Percentiles rank a stretch among this genome's conserved stretches.
phyloP scores from a whole-genome alignment of 2,113 vertebrate genomes.

The Toxotes jaculatrix region DNA sequence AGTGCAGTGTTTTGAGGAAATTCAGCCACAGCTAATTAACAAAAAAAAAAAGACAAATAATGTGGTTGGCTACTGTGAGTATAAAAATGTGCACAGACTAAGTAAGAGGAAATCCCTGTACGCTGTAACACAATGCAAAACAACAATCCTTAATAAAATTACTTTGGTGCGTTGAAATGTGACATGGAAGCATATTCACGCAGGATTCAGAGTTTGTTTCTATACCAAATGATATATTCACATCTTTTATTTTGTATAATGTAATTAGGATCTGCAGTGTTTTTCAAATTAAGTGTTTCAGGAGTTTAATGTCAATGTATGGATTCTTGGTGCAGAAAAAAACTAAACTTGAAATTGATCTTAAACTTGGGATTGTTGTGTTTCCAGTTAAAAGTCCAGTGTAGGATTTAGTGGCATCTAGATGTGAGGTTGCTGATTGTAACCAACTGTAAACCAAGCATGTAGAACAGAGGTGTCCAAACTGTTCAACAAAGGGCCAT shows the following conservation, averaged over 20 bases:
- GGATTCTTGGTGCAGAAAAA: not conserved
- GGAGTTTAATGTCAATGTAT: not conserved
- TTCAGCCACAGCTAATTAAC: slow-evolving; percentile 31
- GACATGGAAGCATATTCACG: not conserved
- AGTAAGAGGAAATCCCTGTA: not conserved
- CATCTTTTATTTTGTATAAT: not conserved
- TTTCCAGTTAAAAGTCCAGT: no score
- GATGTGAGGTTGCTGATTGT: no score
- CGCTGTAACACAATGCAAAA: not conserved
- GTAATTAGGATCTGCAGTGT: not conserved
- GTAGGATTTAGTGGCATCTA: no score
- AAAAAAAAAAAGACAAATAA: not conserved
- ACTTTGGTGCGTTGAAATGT: not conserved
- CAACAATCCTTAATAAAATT: not conserved
- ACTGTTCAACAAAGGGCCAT: no score
- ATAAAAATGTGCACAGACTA: not conserved
- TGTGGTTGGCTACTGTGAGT: not conserved
- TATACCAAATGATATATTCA: not conserved
- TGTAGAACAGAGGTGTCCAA: no score
- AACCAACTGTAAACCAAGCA: no score
- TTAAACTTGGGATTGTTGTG: not conserved
- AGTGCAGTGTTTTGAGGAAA: not conserved
- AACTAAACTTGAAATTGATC: not conserved
- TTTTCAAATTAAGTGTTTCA: not conserved
- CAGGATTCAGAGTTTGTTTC: not conserved